Evolutionary conservation across 1,140 invertebrate species (phyloP).

Genomic region (Drosophila rufa): DNA sequence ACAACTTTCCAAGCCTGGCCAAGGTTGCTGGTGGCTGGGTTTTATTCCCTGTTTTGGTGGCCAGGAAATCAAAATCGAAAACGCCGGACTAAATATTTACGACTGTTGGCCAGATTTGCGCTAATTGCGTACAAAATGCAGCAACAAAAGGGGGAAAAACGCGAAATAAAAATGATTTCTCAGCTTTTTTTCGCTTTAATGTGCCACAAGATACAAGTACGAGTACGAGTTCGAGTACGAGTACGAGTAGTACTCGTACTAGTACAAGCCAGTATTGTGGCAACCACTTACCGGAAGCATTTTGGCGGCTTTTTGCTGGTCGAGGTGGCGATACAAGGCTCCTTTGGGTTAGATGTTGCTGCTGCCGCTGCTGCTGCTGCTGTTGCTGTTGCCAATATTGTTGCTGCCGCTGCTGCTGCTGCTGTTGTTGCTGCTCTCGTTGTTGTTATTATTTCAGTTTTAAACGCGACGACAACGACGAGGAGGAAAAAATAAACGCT

Average conservation of each 20-base stretch:
- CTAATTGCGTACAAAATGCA: conserved; percentile 56
- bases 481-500: conserved; percentile 41
- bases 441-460: conserved; percentile 43
- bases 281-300: conserved; percentile 76
- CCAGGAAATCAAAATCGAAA: conserved; percentile 32
- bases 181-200: conserved; percentile 32
- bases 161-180: conserved; percentile 47
- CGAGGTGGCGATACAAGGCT: conserved; percentile 52
- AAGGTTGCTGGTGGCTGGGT: conserved; percentile 31
- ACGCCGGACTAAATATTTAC: conserved; percentile 29
- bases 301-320: conserved; percentile 71
- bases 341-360: conserved; percentile 44
- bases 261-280: conserved; percentile 17
- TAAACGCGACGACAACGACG: conserved; percentile 49
- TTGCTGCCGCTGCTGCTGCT: conserved; percentile 3
- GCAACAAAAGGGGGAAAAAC: conserved; percentile 22
- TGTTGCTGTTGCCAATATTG: conserved; percentile 14
- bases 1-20: conserved; percentile 37
- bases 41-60: neutral
- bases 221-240: neutral
- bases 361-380: conserved; percentile 9
- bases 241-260: neutral
- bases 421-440: conserved; percentile 15
- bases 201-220: conserved; percentile 5
- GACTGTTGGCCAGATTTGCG: conserved; percentile 46